A percentile compares a stretch with the other conserved stretches of the same genome.
These are phyloP conservation scores for Brachionus manjavacas DNA, from an alignment of 1,140 invertebrate species.

Conservation along the genomic window DNA sequence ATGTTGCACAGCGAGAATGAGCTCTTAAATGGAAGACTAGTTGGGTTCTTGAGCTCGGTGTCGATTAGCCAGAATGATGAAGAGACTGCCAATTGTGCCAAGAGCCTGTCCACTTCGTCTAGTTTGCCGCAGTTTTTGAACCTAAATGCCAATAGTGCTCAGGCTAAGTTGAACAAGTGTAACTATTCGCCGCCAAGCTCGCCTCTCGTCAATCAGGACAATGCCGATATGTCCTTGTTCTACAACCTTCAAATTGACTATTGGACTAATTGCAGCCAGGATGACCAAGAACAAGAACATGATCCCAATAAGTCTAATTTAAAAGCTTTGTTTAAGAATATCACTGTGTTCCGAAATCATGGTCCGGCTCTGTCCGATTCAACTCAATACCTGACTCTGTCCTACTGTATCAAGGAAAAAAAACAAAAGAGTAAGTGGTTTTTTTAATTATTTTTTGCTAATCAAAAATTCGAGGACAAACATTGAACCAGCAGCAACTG, in stretches of 20 bases:
- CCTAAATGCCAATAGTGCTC: background rate
- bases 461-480: too few relatives aligned
- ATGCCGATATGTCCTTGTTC: background rate
- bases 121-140: conserved; percentile 28
- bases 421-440: conserved; percentile 6
- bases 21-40: background rate
- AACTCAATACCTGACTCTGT: background rate
- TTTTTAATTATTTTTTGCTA: too few relatives aligned
- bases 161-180: background rate
- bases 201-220: background rate
- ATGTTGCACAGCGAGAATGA: conserved; percentile 10
- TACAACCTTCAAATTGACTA: conserved; percentile 15
- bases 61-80: background rate
- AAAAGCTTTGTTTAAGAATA: conserved; percentile 15
- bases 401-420: conserved; percentile 26
- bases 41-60: background rate
- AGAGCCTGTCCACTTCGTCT: background rate
- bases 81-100: background rate
- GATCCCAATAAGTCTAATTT: background rate
- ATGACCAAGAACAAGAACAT: background rate
- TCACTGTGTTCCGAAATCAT: background rate
- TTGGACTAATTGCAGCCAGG: background rate
- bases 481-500: too few relatives aligned
- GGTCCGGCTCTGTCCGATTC: background rate
- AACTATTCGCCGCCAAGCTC: conserved; percentile 3